Evolutionary conservation across 2,888 invertebrate species (phyloP), one percentile per base, ranked within the genome.

Genomic region (Ichneumoninae sp.): DNA sequence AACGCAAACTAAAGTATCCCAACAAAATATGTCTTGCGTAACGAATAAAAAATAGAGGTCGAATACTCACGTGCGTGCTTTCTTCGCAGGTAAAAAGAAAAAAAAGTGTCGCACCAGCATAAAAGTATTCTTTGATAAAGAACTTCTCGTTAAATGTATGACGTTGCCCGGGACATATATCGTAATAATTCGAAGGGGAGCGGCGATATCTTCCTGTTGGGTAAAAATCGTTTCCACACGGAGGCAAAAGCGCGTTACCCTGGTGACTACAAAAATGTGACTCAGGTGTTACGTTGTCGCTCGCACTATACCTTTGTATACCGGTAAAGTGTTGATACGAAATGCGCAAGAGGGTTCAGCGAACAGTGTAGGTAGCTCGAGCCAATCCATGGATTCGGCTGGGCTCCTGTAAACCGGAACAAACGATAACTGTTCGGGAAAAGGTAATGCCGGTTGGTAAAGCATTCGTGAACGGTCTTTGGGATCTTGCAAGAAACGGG

Each of bases 401-500:
- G 16, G 44, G 66, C 75, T 50, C 47, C 81, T 69, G 75, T 77
- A 87, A 86, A 85, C 69, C 68, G 77, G 77, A 86, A 84, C 82
- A 87, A 85, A 87, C 85, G 83, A 87, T 82, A 85, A 85, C 65
- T 66, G 85, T 82, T 79, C 71, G 54, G 36, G 75, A 70, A 79
- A 87, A 88, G 82, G 86, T 86, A 86, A 87, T 85, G 83, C 76
- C 19, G 63, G 30, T 30, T 26, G 89, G 87, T 91, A 91, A 92
- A 90, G 91, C 91, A 92, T 92, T 91, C 91, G 91, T 90, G 91
- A 92, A 90, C 87, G 90, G 88, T 86, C 87, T 84, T 71, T 16
- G 82, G 76, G 77, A 88, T 87, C 82, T 75, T 86, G 85, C 87
- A 87, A 90, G 91, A 90, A 92, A 90, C 83, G 87, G 66, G 88